These are phyloP conservation scores for Trachemys scripta DNA, from an alignment of 2,113 vertebrate genomes.

Conservation along the genomic window DNA sequence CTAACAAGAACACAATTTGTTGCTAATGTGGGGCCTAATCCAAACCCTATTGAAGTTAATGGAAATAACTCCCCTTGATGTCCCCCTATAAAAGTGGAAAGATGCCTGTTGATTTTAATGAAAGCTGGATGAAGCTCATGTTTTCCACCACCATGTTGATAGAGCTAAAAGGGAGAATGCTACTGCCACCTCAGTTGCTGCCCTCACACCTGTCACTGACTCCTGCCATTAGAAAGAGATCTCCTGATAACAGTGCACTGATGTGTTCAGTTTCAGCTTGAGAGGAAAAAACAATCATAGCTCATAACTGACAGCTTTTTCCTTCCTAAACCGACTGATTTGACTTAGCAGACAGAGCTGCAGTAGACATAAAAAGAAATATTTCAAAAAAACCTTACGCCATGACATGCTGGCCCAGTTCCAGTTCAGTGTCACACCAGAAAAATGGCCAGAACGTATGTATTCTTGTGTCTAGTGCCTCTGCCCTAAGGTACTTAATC, in stretches of 20 bases:
- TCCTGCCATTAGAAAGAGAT: background rate
- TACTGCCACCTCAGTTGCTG: background rate
- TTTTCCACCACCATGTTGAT: background rate
- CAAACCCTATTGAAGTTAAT: background rate
- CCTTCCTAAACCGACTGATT: background rate
- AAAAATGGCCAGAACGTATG: background rate
- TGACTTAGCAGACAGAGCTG: background rate
- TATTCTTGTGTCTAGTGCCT: background rate
- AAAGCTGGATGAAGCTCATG: background rate
- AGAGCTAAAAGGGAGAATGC: background rate
- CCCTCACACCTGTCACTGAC: background rate
- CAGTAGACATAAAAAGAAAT: background rate
- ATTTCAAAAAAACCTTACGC: background rate
- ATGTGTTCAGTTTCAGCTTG: background rate
- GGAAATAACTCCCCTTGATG: background rate
- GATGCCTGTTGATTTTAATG: background rate
- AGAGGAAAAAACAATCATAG: background rate
- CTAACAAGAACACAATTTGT: background rate
- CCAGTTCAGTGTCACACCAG: background rate
- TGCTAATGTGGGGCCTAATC: background rate
- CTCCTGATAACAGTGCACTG: background rate
- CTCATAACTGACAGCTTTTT: background rate
- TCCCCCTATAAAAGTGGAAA: background rate
- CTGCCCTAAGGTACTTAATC: background rate
- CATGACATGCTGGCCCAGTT: background rate